Evolutionary conservation across 2,113 vertebrate species (phyloP).

Genomic region (Lutjanus erythropterus): DNA sequence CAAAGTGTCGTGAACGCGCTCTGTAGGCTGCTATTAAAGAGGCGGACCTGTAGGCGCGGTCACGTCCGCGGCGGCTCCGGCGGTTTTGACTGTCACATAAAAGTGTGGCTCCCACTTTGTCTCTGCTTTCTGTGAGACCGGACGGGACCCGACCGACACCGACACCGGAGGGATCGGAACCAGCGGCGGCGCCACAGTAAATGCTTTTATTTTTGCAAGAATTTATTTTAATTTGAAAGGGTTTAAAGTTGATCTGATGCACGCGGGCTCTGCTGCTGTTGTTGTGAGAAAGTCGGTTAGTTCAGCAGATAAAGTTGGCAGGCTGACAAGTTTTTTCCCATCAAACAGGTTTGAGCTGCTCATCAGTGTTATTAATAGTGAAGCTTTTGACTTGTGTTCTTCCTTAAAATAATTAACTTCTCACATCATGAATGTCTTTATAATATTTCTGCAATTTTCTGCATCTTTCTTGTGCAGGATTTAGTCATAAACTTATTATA

Average conservation of each 20-base stretch:
- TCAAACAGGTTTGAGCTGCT: too few species aligned
- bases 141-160: conserved; percentile 42
- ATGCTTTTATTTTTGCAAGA: not conserved
- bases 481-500: not conserved
- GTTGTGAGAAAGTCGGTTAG: not conserved
- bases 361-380: too few species aligned
- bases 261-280: not conserved
- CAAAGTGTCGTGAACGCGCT: conserved; percentile 56
- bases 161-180: conserved; percentile 22
- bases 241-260: too few species aligned
- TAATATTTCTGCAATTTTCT: too few species aligned
- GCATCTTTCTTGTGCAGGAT: not conserved
- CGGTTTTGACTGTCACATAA: conserved; percentile 59
- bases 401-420: too few species aligned
- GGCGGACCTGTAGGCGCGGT: conserved; percentile 67
- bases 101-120: conserved; percentile 51
- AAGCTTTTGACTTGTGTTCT: too few species aligned
- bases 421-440: too few species aligned
- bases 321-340: not conserved
- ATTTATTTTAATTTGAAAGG: too few species aligned
- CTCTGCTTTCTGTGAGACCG: conserved; percentile 10
- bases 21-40: conserved; percentile 65
- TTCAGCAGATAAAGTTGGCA: not conserved
- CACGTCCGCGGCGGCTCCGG: conserved; percentile 29
- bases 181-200: conserved; percentile 16